Evolutionary conservation across 2,797 vertebrate species (phyloP).

Genomic region (Phyllotis vaccarum): DNA sequence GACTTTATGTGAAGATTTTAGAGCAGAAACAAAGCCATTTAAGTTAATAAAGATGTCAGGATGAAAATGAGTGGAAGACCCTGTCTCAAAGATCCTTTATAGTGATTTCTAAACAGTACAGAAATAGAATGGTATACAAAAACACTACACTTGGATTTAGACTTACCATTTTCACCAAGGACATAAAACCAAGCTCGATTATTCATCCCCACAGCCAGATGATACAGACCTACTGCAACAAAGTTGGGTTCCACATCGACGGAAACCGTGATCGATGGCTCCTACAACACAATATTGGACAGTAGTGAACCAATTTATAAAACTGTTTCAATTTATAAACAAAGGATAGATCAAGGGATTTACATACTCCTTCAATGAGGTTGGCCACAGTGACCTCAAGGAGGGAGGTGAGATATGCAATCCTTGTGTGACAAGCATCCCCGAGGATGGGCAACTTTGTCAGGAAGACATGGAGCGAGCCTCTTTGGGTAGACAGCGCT

Average conservation of each 20-base stretch:
- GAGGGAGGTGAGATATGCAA: slow-evolving; percentile 97
- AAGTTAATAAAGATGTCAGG: slow-evolving; percentile 5
- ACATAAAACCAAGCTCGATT: slow-evolving; percentile 99
- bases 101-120: slow-evolving; percentile 19
- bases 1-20: not conserved
- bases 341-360: slow-evolving; percentile 70
- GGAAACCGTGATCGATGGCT: slow-evolving; percentile 91
- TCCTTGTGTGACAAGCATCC: slow-evolving; percentile 92
- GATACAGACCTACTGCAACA: slow-evolving; percentile 94
- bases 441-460: slow-evolving; percentile 97
- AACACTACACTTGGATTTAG: slow-evolving; percentile 56
- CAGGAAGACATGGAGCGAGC: slow-evolving; percentile 95
- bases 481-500: slow-evolving; percentile 94
- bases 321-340: slow-evolving; percentile 33
- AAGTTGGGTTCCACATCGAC: slow-evolving; percentile 98
- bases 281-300: slow-evolving; percentile 85
- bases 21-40: not conserved
- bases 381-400: slow-evolving; percentile 97
- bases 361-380: slow-evolving; percentile 93
- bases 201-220: slow-evolving; percentile 98
- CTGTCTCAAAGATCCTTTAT: slow-evolving; percentile 9
- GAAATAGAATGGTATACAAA: not conserved
- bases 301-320: not conserved
- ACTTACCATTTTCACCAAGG: slow-evolving; percentile 90
- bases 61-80: not conserved